Conservation (phyloP, 2,797 vertebrate genomes). For the Etheostoma perlongum region DNA sequence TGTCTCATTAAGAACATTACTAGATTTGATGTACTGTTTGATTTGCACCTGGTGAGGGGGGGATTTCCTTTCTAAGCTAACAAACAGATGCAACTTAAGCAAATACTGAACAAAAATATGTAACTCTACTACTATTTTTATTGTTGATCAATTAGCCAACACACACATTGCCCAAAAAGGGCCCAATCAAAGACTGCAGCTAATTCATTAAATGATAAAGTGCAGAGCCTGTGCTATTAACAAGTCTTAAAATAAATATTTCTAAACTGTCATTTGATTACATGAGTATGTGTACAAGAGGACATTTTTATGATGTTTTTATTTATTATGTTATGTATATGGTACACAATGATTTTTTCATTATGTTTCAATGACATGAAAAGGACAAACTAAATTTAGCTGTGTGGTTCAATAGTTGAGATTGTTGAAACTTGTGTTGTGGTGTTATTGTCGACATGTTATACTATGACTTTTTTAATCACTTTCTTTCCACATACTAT, state of each 20-base stretch:
- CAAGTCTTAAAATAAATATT: neutral
- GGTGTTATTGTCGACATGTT: too few relatives aligned
- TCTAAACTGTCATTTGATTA: neutral
- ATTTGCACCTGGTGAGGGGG: neutral
- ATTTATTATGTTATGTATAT: too few relatives aligned
- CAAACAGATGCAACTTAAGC: constrained; percentile 4
- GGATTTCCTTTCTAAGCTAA: neutral
- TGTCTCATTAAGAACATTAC: constrained; percentile 12
- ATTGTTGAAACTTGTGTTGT: too few relatives aligned
- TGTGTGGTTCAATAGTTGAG: too few relatives aligned
- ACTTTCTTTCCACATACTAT: too few relatives aligned
- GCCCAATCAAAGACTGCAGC: neutral
- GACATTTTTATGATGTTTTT: too few relatives aligned
- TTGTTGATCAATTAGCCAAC: neutral
- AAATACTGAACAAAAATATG: neutral
- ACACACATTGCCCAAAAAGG: neutral
- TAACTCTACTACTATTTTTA: neutral
- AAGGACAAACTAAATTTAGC: too few relatives aligned
- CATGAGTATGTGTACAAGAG: neutral
- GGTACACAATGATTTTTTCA: too few relatives aligned
- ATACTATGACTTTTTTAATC: too few relatives aligned
- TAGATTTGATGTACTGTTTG: constrained; percentile 6
- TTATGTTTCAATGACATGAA: too few relatives aligned
- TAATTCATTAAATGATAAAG: neutral
- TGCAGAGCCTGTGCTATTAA: neutral